A percentile compares a stretch with the other conserved stretches of the same genome.
phyloP scores from a whole-genome alignment of 2,888 invertebrate genomes.

The Petrolisthes manimaculis region DNA sequence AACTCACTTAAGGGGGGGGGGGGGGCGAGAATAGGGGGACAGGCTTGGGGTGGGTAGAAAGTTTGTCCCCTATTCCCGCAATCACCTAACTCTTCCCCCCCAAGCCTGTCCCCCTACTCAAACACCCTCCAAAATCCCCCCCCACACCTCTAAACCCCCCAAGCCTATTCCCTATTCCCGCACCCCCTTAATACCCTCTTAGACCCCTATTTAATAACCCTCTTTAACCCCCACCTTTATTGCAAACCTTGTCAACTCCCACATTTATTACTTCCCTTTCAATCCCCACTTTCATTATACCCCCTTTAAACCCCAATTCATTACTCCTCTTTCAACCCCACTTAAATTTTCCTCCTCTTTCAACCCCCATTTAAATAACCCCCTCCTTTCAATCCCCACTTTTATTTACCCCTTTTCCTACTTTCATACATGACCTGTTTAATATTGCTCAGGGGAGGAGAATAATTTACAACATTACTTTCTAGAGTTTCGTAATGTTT shows the following conservation, averaged over 20 bases:
- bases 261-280: not conserved
- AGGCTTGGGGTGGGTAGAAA: no score
- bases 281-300: not conserved
- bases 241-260: not conserved
- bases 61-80: not conserved
- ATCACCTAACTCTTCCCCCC: not conserved
- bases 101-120: not conserved
- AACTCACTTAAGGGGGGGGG: no score
- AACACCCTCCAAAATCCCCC: no score
- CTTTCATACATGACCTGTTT: not conserved
- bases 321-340: not conserved
- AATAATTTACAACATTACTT: no score
- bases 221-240: not conserved
- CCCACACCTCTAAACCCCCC: not conserved
- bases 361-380: not conserved
- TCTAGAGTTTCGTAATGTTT: no score
- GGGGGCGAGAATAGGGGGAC: no score
- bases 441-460: no score
- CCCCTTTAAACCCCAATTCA: not conserved
- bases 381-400: not conserved
- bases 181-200: not conserved
- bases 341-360: not conserved
- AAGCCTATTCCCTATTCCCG: not conserved
- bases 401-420: not conserved
- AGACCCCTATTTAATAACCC: not conserved